Evolutionary conservation across 2,113 vertebrate species (phyloP).

Genomic region (Cichladusa arquata): DNA sequence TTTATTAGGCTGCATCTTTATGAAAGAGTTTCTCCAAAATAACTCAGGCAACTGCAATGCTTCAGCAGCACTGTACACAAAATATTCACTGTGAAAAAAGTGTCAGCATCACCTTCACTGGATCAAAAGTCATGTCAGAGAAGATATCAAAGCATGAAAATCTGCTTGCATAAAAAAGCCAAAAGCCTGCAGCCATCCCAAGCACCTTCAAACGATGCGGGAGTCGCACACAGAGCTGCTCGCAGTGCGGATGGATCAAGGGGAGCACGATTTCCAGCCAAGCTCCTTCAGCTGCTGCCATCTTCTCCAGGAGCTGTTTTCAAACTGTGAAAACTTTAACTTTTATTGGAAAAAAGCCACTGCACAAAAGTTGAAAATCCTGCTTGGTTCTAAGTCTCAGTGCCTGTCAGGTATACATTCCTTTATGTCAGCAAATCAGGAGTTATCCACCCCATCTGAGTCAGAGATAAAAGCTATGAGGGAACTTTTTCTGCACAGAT

Average conservation of each 20-base stretch:
- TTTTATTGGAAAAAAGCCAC: neutral
- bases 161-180: constrained; percentile 47
- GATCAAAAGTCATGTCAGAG: constrained; percentile 54
- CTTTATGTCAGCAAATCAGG: neutral
- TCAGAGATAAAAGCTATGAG: neutral
- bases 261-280: neutral
- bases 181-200: constrained; percentile 52
- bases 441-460: neutral
- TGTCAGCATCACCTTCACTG: constrained; percentile 24
- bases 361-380: neutral
- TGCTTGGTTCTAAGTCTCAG: neutral
- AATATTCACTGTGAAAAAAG: constrained; percentile 53
- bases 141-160: constrained; percentile 54
- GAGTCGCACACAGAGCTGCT: neutral
- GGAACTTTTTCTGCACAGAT: neutral
- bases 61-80: neutral
- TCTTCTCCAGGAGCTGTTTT: constrained; percentile 1
- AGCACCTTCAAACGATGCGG: neutral
- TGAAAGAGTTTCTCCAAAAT: neutral
- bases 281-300: constrained; percentile 5
- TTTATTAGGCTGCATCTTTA: neutral
- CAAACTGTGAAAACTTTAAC: neutral
- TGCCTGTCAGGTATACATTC: neutral
- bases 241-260: neutral
- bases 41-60: neutral